Conservation (phyloP, 2,113 vertebrate genomes). For the Micromys minutus region DNA sequence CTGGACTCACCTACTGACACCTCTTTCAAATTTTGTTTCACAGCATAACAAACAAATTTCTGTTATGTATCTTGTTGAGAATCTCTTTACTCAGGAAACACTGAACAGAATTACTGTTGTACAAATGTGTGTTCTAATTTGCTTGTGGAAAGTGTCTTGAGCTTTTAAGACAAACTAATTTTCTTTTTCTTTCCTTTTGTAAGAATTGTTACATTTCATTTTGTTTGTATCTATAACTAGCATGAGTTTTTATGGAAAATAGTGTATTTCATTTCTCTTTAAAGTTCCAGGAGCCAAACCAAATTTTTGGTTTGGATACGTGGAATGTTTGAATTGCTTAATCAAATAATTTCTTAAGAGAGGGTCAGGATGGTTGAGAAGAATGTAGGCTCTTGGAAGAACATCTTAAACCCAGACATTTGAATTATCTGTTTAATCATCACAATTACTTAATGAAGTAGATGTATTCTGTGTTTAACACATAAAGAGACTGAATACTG, state of each 20-base stretch:
- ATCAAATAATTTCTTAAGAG: neutral
- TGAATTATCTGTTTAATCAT: neutral
- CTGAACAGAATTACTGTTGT: neutral
- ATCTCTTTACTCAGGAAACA: neutral
- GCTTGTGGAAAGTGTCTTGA: neutral
- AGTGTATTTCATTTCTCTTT: slow-evolving; percentile 12
- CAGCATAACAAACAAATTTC: neutral
- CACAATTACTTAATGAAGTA: neutral
- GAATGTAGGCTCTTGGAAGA: neutral
- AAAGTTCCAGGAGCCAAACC: neutral
- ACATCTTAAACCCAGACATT: neutral
- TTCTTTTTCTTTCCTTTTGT: neutral
- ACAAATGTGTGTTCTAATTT: neutral
- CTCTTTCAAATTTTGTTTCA: neutral
- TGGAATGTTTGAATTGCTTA: neutral
- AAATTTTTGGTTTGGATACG: slow-evolving; percentile 20
- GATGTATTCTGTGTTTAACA: neutral
- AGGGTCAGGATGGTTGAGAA: slow-evolving; percentile 20
- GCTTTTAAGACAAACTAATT: neutral
- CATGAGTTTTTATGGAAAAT: slow-evolving; percentile 10
- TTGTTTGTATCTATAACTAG: neutral
- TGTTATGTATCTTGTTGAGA: neutral
- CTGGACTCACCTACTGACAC: neutral
- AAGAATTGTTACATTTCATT: neutral
- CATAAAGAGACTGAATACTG: neutral